phyloP scores from a whole-genome alignment of 2,113 vertebrate species.

The Onychorhynchus coronatus region DNA sequence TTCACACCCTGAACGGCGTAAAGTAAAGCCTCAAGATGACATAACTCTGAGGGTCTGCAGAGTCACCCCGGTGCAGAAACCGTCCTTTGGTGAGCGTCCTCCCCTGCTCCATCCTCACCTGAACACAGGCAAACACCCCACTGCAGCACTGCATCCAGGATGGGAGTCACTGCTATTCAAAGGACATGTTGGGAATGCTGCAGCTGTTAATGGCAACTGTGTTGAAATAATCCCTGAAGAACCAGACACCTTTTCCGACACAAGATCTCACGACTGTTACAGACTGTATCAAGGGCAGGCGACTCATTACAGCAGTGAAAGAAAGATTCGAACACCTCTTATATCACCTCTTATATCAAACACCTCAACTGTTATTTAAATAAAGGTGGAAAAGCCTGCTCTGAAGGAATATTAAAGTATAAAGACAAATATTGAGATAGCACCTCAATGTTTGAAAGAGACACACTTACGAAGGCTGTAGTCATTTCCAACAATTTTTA shows the following conservation, averaged over 20 bases:
- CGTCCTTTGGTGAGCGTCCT: accelerated
- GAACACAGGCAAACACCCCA: neutral
- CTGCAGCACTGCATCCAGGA: neutral
- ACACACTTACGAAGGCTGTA: neutral
- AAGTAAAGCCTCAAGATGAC: neutral
- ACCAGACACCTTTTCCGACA: neutral
- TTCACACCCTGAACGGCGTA: neutral
- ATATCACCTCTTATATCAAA: neutral
- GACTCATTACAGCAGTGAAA: neutral
- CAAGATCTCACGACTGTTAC: neutral
- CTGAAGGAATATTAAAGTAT: neutral
- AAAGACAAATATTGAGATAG: neutral
- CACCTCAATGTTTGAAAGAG: neutral
- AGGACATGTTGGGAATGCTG: neutral
- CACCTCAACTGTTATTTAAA: neutral
- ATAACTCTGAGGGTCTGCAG: neutral
- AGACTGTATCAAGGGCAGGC: neutral
- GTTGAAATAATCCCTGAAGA: neutral
- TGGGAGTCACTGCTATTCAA: accelerated
- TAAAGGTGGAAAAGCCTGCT: neutral
- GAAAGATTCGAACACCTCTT: constrained; percentile 24
- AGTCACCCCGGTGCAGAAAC: neutral
- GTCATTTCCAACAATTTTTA: neutral
- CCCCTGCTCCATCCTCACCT: neutral
- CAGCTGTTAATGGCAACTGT: neutral